These are phyloP conservation scores for Zosterops borbonicus DNA, from an alignment of 2,113 vertebrate species.

Conservation along the genomic window DNA sequence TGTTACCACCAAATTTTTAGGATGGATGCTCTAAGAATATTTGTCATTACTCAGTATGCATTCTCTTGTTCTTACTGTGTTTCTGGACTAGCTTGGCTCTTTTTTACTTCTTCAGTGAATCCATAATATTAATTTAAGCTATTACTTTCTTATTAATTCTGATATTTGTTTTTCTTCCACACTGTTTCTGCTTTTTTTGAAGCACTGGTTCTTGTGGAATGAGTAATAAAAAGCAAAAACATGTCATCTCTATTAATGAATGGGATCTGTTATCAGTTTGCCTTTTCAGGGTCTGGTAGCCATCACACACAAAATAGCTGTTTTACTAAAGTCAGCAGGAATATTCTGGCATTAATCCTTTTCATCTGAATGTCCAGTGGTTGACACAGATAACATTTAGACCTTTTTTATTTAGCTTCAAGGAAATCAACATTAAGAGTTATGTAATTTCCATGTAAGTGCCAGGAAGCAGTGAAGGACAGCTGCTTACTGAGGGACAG, in stretches of 20 bases:
- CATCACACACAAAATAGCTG: background rate
- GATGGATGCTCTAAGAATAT: background rate
- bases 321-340: background rate
- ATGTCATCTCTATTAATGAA: background rate
- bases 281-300: background rate
- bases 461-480: background rate
- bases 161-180: background rate
- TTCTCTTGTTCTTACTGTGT: background rate
- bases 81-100: background rate
- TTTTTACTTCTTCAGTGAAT: background rate
- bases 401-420: background rate
- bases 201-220: background rate
- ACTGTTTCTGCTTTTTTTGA: conserved; percentile 3
- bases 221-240: background rate
- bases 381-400: background rate
- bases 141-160: background rate
- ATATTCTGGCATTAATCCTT: background rate
- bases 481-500: background rate
- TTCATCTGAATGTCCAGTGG: background rate
- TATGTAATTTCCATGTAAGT: background rate
- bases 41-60: background rate
- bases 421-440: background rate
- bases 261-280: background rate
- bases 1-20: background rate
- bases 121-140: conserved; percentile 14